phyloP scores from a whole-genome alignment of 2,113 vertebrate genomes.

The Plecturocebus donacophilus region DNA sequence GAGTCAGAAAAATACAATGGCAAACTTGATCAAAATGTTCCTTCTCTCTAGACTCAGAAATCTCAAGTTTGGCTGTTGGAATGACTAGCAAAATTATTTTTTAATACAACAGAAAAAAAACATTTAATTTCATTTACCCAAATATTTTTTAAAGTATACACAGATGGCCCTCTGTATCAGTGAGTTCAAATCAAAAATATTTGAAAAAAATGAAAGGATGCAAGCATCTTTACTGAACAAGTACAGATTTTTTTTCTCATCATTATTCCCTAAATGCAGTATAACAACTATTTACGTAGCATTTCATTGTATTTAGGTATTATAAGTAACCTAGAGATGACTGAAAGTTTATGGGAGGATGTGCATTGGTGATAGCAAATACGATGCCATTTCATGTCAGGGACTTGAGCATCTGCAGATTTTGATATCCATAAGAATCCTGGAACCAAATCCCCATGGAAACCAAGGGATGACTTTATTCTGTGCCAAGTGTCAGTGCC shows the following conservation, averaged over 20 bases:
- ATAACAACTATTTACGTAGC: neutral
- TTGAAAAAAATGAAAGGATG: neutral
- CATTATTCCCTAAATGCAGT: neutral
- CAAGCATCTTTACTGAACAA: neutral
- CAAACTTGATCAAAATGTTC: neutral
- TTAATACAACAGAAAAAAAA: neutral
- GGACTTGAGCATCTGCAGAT: neutral
- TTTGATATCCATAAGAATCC: neutral
- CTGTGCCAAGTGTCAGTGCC: neutral
- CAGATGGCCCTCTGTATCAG: neutral
- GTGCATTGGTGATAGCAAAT: neutral
- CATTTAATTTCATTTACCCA: neutral
- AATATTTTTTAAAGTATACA: neutral
- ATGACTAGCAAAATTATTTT: neutral
- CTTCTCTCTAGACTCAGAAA: constrained; percentile 28
- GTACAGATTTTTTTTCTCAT: neutral
- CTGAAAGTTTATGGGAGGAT: neutral
- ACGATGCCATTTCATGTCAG: neutral
- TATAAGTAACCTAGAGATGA: neutral
- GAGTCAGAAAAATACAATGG: neutral
- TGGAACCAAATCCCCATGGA: neutral
- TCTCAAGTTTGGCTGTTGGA: neutral
- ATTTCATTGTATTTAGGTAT: neutral
- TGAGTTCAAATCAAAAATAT: neutral
- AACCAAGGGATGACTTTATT: neutral